Evolutionary conservation across 2,797 vertebrate genomes (phyloP).

Genomic region (Monodelphis domestica): DNA sequence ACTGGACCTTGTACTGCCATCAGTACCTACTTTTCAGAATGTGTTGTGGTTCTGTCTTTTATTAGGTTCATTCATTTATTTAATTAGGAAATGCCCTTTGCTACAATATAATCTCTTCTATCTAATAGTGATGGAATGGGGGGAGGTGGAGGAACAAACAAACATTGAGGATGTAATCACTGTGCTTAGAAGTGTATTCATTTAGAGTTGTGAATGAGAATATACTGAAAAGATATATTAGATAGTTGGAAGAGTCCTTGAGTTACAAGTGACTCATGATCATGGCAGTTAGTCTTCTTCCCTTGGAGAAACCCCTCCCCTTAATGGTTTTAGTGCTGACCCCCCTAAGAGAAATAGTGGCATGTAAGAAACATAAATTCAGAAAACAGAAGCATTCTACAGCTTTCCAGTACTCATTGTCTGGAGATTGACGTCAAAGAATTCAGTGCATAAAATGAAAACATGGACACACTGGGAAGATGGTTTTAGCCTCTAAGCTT

Average conservation of each 20-base stretch:
- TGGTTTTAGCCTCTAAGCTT: constrained; percentile 6
- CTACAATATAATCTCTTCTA: neutral
- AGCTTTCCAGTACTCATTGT: neutral
- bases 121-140: constrained; percentile 1
- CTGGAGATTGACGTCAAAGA: constrained; percentile 11
- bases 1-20: neutral
- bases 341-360: neutral
- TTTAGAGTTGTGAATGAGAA: neutral
- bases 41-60: neutral
- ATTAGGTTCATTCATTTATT: neutral
- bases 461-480: neutral
- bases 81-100: neutral
- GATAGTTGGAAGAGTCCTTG: neutral
- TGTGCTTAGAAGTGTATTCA: neutral
- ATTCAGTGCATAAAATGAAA: constrained; percentile 1
- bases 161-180: neutral
- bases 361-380: constrained; percentile 10
- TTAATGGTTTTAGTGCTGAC: neutral
- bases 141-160: neutral
- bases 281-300: constrained; percentile 11
- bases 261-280: neutral
- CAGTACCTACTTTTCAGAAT: constrained; percentile 7
- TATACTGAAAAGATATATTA: neutral
- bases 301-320: neutral
- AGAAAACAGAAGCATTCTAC: neutral